Evolutionary conservation across 2,113 vertebrate species (phyloP).

Genomic region (Oreocharis arfaki): DNA sequence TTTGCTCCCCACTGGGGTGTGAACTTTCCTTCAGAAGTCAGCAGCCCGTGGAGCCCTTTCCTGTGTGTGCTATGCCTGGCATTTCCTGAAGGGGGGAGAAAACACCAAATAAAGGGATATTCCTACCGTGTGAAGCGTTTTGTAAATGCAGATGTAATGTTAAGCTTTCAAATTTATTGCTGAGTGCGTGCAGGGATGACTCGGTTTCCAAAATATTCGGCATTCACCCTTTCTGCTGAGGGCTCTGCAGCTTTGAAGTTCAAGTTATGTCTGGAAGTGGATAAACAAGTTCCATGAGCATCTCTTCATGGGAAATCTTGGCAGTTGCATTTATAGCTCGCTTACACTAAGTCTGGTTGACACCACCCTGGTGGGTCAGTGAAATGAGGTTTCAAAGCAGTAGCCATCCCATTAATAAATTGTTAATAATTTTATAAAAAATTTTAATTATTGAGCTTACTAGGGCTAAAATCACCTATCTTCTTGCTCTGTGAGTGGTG

Average conservation of each 20-base stretch:
- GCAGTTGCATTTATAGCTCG: background rate
- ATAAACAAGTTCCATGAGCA: background rate
- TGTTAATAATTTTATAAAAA: background rate
- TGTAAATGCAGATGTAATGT: background rate
- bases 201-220: background rate
- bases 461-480: background rate
- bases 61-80: background rate
- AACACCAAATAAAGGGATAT: background rate
- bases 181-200: background rate
- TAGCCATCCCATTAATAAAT: background rate
- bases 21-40: background rate
- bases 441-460: background rate
- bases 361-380: background rate
- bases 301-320: background rate
- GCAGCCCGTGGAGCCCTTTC: background rate
- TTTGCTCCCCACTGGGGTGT: background rate
- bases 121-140: background rate
- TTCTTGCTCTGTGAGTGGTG: background rate
- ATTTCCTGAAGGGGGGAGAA: constrained; percentile 16
- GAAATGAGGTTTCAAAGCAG: background rate
- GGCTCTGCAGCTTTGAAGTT: background rate
- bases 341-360: background rate
- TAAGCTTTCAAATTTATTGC: background rate
- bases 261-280: background rate
- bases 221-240: background rate